Base-by-base conservation (phyloP, 2,797 vertebrate genomes). In the Enteromius afrohamiltoni region DNA sequence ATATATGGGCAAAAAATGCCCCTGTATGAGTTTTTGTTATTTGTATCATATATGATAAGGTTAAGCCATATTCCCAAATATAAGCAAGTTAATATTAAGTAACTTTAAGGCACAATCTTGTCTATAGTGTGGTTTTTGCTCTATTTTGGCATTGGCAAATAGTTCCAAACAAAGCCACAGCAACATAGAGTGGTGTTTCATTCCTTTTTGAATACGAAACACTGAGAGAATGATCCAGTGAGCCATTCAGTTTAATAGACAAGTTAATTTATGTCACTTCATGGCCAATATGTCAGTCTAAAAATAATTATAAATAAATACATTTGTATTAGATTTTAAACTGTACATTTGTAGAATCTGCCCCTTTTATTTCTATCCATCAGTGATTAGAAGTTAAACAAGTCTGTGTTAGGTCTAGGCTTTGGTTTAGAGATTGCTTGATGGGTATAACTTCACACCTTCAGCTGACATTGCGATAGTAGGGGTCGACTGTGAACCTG, bases 401-500 rank as follows among this genome's bases (percentile, higher is more conserved):
- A n/a, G 31, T n/a, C 17, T 65, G 19, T 29, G 21, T 69, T 31
- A 14, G 19, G 21, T 31, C 17, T 26, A 64, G 6, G 64, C 64
- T 69, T 47, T 37, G 1, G 26, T 21, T 62, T 77, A 37, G 42
- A 60, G n/a, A 34, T 16, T 42, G 31, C 31, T 76, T 31, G 23
- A 83, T 55, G 62, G 10, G 23, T 68, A n/a, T 68, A 58, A 29
- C 67, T 31, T 58, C 2, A 2, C 71, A 55, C 37, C 34, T 76
- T 76, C 31, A 55, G 11, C 3, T 55, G 49, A 45, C 13, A 42
- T 42, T 68, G 23, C 21, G 29, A 82, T 31, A 67, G 29, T 26
- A 75, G 23, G 51, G 19, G 19, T 68, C 31, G 49, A 69, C 40
- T 47, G 37, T 77, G 64, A 83, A 83, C 58, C 40, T 58, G 37